Evolutionary conservation across 1,140 invertebrate species (phyloP).

Genomic region (Gryllus bimaculatus): DNA sequence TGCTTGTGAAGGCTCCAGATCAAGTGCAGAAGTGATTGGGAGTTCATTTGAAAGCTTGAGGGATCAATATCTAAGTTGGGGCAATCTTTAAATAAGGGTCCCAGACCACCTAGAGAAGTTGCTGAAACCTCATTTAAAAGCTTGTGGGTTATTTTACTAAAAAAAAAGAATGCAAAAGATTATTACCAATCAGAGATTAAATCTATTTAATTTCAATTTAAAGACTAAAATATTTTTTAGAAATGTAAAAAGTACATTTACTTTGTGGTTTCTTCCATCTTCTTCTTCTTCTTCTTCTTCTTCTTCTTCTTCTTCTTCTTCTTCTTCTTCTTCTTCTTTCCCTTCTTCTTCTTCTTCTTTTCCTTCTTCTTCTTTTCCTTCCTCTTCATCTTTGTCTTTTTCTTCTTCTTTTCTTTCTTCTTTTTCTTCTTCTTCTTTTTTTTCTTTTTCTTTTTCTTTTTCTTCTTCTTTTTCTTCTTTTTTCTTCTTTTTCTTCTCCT

Average conservation of each 20-base stretch:
- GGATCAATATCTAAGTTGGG: too few relatives aligned
- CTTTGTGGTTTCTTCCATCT: neutral
- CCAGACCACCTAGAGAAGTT: too few relatives aligned
- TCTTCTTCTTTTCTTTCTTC: neutral
- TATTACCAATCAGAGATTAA: neutral
- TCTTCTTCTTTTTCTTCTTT: too few relatives aligned
- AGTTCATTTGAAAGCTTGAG: too few relatives aligned
- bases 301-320: neutral
- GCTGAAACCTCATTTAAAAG: too few relatives aligned
- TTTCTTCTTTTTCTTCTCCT: too few relatives aligned
- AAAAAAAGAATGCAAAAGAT: too few relatives aligned
- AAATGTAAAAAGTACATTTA: neutral
- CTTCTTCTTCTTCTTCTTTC: neutral
- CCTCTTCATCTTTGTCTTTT: neutral
- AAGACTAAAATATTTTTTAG: neutral
- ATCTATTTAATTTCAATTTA: neutral
- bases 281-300: neutral
- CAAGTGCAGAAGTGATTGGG: too few relatives aligned
- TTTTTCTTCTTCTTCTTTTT: slow-evolving; percentile 3
- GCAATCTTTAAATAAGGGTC: too few relatives aligned
- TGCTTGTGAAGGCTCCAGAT: too few relatives aligned
- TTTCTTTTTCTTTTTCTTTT: neutral
- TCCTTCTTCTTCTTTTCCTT: neutral
- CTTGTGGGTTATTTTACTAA: too few relatives aligned
- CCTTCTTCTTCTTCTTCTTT: neutral